Percentiles rank a stretch among this genome's conserved stretches.
phyloP scores from a whole-genome alignment of 2,888 invertebrate genomes.

The Pandemis heparana region DNA sequence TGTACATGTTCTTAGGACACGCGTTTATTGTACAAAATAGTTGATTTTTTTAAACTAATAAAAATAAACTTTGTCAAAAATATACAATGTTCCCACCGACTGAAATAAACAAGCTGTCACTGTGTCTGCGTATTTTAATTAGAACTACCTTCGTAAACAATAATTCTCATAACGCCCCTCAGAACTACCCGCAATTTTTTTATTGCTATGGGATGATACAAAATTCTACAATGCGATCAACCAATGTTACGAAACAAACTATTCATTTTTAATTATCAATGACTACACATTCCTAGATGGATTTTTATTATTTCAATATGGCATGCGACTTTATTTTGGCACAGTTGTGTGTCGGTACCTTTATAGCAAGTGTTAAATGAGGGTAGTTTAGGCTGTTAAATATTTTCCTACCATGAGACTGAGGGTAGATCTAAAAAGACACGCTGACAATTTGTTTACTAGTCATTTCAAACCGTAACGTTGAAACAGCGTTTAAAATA shows the following conservation, averaged over 20 bases:
- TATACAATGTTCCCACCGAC: not conserved
- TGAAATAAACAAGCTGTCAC: not conserved
- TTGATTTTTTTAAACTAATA: not conserved
- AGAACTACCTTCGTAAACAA: not conserved
- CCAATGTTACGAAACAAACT: not conserved
- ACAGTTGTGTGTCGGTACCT: not conserved
- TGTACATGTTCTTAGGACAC: not conserved
- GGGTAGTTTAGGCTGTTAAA: not conserved
- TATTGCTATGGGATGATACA: not conserved
- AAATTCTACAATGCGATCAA: not conserved
- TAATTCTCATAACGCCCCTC: not conserved
- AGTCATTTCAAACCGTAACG: conserved; percentile 1
- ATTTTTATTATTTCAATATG: not conserved
- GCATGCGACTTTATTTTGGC: not conserved
- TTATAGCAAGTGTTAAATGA: not conserved
- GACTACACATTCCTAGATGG: not conserved
- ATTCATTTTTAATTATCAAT: not conserved
- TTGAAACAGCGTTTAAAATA: not conserved
- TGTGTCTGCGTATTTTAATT: not conserved
- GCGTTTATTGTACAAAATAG: not conserved
- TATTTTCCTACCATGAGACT: not conserved
- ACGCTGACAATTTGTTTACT: not conserved
- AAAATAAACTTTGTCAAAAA: not conserved
- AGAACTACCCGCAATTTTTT: not conserved
- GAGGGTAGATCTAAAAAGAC: not conserved